Evolutionary conservation across 53 echinoderm and acorn worm species (phyloP).

Genomic region (Pentamera pediparva): DNA sequence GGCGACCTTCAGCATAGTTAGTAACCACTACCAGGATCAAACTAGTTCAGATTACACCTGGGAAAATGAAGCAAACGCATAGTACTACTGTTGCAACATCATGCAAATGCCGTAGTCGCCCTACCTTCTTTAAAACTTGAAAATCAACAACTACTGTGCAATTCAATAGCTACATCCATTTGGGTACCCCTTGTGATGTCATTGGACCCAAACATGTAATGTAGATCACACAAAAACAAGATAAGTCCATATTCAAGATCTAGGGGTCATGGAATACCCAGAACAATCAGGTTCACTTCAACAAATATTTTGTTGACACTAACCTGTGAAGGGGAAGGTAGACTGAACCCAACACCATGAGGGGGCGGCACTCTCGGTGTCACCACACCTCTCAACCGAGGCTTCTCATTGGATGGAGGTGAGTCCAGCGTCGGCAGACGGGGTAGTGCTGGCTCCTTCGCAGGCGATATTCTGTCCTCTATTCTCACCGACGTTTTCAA

Average conservation of each 20-base stretch:
- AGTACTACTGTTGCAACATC: too few relatives aligned
- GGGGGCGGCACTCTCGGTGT: neutral
- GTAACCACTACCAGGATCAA: too few relatives aligned
- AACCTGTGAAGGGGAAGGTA: conserved; percentile 80
- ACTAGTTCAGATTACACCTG: too few relatives aligned
- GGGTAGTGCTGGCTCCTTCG: neutral
- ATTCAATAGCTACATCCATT: too few relatives aligned
- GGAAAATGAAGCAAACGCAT: too few relatives aligned
- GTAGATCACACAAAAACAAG: neutral
- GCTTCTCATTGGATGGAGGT: conserved; percentile 13
- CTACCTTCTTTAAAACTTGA: too few relatives aligned
- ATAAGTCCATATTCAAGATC: too few relatives aligned
- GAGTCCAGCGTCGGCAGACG: conserved; percentile 17
- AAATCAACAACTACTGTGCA: neutral
- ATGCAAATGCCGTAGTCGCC: too few relatives aligned
- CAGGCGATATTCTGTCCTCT: neutral
- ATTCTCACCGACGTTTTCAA: neutral
- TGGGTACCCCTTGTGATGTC: too few relatives aligned
- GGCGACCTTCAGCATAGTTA: too few relatives aligned
- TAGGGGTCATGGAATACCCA: neutral
- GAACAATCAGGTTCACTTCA: neutral
- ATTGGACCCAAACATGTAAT: too few relatives aligned
- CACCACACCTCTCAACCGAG: neutral
- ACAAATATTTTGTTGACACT: neutral
- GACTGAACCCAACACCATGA: neutral